Evolutionary conservation across 2,797 vertebrate species (phyloP).

Genomic region (Gambusia yucatana): DNA sequence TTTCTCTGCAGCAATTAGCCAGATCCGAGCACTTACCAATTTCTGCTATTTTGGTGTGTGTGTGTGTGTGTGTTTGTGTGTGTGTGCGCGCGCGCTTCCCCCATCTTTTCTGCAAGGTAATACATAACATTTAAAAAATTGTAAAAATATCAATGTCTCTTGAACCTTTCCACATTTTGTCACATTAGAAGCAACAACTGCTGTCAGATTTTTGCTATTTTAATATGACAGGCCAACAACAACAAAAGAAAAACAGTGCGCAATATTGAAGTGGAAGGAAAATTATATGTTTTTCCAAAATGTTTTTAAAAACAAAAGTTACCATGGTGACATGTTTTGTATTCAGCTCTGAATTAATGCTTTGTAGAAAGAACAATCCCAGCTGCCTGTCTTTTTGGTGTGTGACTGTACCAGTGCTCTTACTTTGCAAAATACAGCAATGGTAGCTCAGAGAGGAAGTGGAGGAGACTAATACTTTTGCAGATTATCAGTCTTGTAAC

Average conservation of each 20-base stretch:
- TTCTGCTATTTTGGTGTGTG: neutral
- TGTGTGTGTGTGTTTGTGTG: too few relatives aligned
- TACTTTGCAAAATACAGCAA: too few relatives aligned
- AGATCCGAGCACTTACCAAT: neutral
- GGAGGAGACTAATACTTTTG: too few relatives aligned
- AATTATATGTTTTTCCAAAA: too few relatives aligned
- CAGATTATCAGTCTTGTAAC: too few relatives aligned
- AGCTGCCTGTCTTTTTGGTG: neutral
- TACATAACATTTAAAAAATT: neutral
- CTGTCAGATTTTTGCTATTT: neutral
- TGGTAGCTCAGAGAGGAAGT: too few relatives aligned
- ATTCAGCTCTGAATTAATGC: neutral
- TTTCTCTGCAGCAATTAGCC: constrained; percentile 10
- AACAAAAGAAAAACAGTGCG: neutral
- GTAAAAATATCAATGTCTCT: neutral
- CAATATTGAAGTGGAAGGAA: neutral
- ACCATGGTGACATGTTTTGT: neutral
- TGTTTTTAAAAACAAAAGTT: neutral
- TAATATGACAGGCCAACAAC: neutral
- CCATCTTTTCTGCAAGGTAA: neutral
- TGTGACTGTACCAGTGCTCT: too few relatives aligned
- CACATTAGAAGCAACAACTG: neutral
- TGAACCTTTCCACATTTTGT: neutral
- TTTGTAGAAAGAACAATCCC: neutral
- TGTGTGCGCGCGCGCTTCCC: neutral